Base-by-base conservation (phyloP, 2,888 invertebrate species). In the Rosalia funebris region DNA sequence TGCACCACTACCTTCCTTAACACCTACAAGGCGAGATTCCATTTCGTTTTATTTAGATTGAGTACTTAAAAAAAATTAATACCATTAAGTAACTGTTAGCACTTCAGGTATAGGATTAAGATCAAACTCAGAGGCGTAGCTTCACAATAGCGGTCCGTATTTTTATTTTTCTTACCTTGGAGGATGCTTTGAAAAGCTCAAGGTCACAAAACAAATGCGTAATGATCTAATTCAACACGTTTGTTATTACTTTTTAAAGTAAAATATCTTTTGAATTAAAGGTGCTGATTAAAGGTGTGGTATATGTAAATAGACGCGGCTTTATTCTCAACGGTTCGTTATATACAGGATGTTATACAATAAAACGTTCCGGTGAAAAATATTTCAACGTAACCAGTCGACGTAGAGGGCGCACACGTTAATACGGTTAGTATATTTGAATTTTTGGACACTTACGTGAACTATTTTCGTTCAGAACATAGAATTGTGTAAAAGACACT, bases 81-180 rank as follows among this genome's bases (percentile, higher is more conserved):
- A 25, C n/a, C 14, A 44, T 25, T 44, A 25, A 17, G 16, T 41
- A 17, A 44, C 12, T 44, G 20, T 44, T n/a, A 34, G 11, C 25
- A 25, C 25, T 25, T 25, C 4, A 25, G 25, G 25, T 25, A 41
- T 41, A 17, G 41, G 41, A 41, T 41, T 41, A 41, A 41, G 41
- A 41, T 41, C 17, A 17, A 17, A 44, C 19, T 25, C 45, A 12
- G 11, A 46, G 45, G 45, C 45, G 15, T 31, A 14, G 15, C 32
- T 46, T 31, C 4, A 46, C 31, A 15, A 15, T 17, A 19, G 19
- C 17, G 11, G 12, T 44, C 20, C 44, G 11, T 44, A 19, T 37
- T 37, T n/a, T 12, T 44, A 44, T 2, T 19, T 11, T n/a, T n/a
- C n/a, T n/a, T n/a, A n/a, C n/a, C n/a, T n/a, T n/a, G n/a, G n/a